Evolutionary conservation across 2,113 vertebrate genomes (phyloP).

Genomic region (Bos indicus): DNA sequence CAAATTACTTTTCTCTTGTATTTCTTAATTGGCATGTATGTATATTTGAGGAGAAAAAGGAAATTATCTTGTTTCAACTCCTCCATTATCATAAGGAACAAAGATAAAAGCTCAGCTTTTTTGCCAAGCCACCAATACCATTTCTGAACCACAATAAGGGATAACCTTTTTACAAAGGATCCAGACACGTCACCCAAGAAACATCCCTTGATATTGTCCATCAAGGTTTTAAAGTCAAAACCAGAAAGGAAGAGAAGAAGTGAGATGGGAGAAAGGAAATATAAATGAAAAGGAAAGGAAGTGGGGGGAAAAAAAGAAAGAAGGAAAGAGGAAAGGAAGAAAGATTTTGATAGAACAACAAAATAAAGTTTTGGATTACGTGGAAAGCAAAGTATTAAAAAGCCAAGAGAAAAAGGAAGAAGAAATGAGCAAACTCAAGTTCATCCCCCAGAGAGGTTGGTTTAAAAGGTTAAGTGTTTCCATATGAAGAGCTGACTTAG

Average conservation of each 20-base stretch:
- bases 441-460: background rate
- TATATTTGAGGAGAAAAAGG: background rate
- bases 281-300: background rate
- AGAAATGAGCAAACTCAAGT: background rate
- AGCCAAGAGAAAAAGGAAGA: background rate
- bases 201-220: background rate
- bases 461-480: conserved; percentile 43
- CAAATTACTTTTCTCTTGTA: background rate
- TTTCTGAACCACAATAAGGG: background rate
- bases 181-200: background rate
- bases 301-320: background rate
- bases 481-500: conserved; percentile 41
- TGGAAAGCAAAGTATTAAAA: background rate
- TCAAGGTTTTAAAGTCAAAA: background rate
- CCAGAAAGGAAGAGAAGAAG: background rate
- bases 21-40: background rate
- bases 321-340: background rate
- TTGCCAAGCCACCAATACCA: background rate
- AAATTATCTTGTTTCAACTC: background rate
- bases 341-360: background rate
- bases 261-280: background rate
- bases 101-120: background rate
- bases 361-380: background rate
- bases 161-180: background rate
- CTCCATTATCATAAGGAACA: background rate